A percentile compares a stretch with the other conserved stretches of the same genome.
Conservation (phyloP, 2,888 invertebrate genomes). For the Aradus depressus region DNA sequence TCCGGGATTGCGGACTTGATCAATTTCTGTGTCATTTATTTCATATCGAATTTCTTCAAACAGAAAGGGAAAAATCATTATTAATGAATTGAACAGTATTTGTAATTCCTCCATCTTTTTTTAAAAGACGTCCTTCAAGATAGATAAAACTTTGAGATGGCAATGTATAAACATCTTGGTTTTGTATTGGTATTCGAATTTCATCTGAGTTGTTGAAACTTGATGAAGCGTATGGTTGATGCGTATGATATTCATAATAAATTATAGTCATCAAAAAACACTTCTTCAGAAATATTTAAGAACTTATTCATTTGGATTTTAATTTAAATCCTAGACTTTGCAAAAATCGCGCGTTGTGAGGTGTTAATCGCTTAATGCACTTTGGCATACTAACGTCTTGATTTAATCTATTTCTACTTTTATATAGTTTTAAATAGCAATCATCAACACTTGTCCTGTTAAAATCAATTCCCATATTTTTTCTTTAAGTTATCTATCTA, state of each 20-base stretch:
- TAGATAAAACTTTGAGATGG: background rate
- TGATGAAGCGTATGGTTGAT: background rate
- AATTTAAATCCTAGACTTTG: background rate
- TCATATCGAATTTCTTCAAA: constrained; percentile 9
- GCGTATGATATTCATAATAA: background rate
- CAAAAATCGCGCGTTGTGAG: background rate
- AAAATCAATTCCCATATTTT: constrained; percentile 1
- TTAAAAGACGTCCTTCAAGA: background rate
- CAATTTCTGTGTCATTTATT: constrained; percentile 2
- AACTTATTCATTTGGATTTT: background rate
- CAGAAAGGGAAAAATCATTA: constrained; percentile 4
- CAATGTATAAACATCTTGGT: background rate
- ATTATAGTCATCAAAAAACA: background rate
- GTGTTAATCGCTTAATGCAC: background rate
- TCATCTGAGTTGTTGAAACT: background rate
- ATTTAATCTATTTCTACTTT: background rate
- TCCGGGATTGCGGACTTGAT: constrained; percentile 1
- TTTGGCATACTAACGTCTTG: background rate
- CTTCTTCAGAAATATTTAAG: background rate
- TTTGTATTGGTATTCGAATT: background rate
- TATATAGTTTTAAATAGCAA: background rate
- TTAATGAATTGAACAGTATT: background rate
- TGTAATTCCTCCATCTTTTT: background rate
- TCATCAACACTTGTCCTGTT: background rate
- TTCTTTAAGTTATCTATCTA: background rate